Evolutionary conservation across 2,113 vertebrate species (phyloP).

Genomic region (Rostratula benghalensis): DNA sequence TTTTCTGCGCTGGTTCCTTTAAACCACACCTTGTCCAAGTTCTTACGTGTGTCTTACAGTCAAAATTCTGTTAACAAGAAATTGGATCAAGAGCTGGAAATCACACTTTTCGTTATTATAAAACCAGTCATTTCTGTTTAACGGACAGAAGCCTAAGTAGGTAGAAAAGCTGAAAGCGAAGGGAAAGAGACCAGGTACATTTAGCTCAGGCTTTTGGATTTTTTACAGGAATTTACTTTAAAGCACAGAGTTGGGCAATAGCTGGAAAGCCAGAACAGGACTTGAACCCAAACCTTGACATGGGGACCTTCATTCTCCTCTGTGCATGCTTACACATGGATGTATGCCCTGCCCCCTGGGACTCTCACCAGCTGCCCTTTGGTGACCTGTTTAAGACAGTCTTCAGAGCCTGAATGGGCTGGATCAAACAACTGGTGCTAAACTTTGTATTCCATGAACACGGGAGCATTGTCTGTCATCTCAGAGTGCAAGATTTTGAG

Average conservation of each 20-base stretch:
- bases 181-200: background rate
- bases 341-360: background rate
- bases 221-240: background rate
- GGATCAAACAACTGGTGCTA: background rate
- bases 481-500: background rate
- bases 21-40: background rate
- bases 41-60: background rate
- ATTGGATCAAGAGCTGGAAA: constrained; percentile 30
- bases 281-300: background rate
- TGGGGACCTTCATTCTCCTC: background rate
- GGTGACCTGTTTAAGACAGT: background rate
- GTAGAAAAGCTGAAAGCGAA: background rate
- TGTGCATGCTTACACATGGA: rapidly evolving
- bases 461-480: rapidly evolving
- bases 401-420: background rate
- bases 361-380: background rate
- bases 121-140: background rate
- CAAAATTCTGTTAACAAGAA: constrained; percentile 22
- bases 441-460: background rate
- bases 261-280: background rate
- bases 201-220: background rate
- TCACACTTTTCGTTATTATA: constrained; percentile 14
- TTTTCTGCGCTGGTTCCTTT: background rate
- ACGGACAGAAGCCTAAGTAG: background rate
- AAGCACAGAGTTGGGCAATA: background rate